A percentile compares a stretch with the other conserved stretches of the same genome.
Evolutionary conservation across 2,888 invertebrate species (phyloP).

Genomic region (Heliconius aoede): DNA sequence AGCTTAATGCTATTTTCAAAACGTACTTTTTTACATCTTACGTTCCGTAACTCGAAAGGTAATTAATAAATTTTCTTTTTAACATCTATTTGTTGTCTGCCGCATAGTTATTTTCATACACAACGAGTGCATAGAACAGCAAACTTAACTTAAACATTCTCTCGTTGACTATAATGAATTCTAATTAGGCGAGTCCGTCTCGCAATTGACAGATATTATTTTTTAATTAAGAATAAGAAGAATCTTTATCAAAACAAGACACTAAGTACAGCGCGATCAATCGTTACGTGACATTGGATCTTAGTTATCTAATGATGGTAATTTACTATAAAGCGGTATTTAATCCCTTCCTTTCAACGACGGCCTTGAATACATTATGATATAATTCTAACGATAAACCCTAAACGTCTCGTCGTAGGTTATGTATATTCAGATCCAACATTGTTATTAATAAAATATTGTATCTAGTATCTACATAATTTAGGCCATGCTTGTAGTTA

Average conservation of each 20-base stretch:
- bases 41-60: too few relatives aligned
- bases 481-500: neutral
- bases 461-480: neutral
- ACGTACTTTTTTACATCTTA: too few relatives aligned
- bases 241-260: neutral
- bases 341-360: constrained; percentile 9
- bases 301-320: neutral
- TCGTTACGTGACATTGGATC: neutral
- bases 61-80: too few relatives aligned
- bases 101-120: too few relatives aligned
- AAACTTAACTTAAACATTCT: too few relatives aligned
- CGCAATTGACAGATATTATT: too few relatives aligned
- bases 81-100: too few relatives aligned
- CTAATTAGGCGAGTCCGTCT: too few relatives aligned
- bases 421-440: neutral
- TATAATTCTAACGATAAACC: constrained; percentile 14
- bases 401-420: neutral
- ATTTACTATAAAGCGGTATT: constrained; percentile 9
- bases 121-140: too few relatives aligned
- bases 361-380: constrained; percentile 20
- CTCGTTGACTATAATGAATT: too few relatives aligned
- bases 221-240: neutral
- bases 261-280: neutral
- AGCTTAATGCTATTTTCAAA: too few relatives aligned
- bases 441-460: neutral